These are phyloP conservation scores for Drosophila serrata DNA, from an alignment of 1,140 invertebrate genomes.

Conservation along the genomic window DNA sequence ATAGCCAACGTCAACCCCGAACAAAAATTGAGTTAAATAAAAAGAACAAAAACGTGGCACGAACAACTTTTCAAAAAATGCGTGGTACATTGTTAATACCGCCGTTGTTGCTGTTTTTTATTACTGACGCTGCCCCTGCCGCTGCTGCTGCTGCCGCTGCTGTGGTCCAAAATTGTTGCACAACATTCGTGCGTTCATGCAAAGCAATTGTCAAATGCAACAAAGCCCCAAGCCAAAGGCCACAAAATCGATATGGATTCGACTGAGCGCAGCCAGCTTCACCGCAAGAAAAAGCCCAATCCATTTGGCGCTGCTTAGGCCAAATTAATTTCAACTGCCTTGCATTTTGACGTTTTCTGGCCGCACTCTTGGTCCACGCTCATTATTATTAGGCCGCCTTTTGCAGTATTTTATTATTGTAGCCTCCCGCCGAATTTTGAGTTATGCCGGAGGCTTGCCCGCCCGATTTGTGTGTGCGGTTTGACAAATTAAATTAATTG, in stretches of 20 bases:
- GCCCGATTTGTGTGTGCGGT: conserved; percentile 44
- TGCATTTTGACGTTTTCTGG: conserved; percentile 53
- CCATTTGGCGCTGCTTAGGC: conserved; percentile 29
- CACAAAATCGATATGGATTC: conserved; percentile 66
- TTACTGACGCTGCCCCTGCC: background rate
- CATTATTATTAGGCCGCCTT: conserved; percentile 23
- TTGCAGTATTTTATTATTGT: conserved; percentile 21
- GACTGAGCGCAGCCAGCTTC: conserved; percentile 10
- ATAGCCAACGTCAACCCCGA: conserved; percentile 26
- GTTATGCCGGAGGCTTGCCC: conserved; percentile 30
- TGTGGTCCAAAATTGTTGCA: conserved; percentile 50
- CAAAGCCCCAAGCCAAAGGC: conserved; percentile 67
- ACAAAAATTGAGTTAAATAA: conserved; percentile 55
- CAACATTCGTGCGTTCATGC: conserved; percentile 71
- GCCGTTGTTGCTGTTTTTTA: conserved; percentile 32
- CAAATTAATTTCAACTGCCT: conserved; percentile 56
- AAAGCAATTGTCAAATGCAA: conserved; percentile 73
- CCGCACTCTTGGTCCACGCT: conserved; percentile 14
- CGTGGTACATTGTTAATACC: conserved; percentile 60
- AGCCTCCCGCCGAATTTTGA: conserved; percentile 21
- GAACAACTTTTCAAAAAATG: conserved; percentile 76
- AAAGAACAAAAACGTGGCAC: conserved; percentile 58
- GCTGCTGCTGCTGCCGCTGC: conserved; percentile 15
- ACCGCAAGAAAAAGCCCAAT: conserved; percentile 41
- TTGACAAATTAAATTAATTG: conserved; percentile 68